These are phyloP conservation scores for Centropus unirufus DNA, from an alignment of 2,113 vertebrate species.

Conservation along the genomic window DNA sequence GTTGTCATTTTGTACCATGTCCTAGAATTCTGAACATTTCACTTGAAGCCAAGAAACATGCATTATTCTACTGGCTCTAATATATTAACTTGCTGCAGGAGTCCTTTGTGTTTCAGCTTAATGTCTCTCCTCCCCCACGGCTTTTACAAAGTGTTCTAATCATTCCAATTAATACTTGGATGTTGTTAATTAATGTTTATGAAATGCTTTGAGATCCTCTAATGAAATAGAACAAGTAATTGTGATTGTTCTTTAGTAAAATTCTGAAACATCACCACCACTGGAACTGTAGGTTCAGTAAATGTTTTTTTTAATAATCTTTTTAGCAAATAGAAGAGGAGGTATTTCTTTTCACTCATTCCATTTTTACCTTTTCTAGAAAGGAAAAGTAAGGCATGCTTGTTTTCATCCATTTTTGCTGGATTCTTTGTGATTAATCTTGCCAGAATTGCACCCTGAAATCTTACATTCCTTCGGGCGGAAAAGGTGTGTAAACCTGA, in stretches of 20 bases:
- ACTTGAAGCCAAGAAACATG: neutral
- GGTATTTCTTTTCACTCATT: neutral
- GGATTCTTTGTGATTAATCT: neutral
- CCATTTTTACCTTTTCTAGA: neutral
- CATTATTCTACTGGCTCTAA: constrained; percentile 7
- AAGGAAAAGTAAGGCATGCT: neutral
- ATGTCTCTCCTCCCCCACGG: constrained; percentile 4
- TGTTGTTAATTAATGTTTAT: constrained; percentile 56
- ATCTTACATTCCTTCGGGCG: neutral
- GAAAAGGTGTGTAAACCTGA: neutral
- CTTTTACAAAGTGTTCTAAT: constrained; percentile 52
- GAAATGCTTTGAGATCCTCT: constrained; percentile 51
- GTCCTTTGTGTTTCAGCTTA: constrained; percentile 39
- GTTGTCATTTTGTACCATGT: constrained; percentile 7
- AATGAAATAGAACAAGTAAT: constrained; percentile 50
- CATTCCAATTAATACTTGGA: constrained; percentile 44
- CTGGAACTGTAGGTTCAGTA: neutral
- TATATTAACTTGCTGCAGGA: constrained; percentile 13
- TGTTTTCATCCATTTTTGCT: neutral
- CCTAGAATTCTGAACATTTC: constrained; percentile 5
- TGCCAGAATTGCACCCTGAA: neutral
- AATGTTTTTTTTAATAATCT: neutral
- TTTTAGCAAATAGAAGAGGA: neutral
- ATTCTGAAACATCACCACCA: neutral
- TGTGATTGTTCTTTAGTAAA: constrained; percentile 30